phyloP scores from a whole-genome alignment of 2,113 vertebrate genomes.

The Tauraco erythrolophus region DNA sequence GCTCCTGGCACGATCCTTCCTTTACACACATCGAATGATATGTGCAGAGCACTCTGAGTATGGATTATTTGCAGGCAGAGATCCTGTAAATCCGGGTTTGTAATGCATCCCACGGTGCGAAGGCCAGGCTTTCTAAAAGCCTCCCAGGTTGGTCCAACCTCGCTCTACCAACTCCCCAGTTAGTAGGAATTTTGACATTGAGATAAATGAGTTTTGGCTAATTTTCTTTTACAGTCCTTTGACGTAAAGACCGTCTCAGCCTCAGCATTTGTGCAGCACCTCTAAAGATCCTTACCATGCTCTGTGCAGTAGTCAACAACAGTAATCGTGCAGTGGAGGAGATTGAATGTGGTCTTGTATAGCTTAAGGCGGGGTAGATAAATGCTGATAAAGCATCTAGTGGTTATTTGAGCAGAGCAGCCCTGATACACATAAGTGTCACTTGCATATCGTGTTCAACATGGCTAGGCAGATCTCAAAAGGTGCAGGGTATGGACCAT shows the following conservation, averaged over 20 bases:
- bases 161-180: neutral
- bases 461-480: neutral
- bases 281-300: neutral
- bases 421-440: neutral
- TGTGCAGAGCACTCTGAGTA: neutral
- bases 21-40: constrained; percentile 45
- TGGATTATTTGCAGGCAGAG: constrained; percentile 37
- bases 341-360: neutral
- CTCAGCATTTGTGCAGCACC: neutral
- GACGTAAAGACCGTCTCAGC: neutral
- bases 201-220: constrained; percentile 38
- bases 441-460: neutral
- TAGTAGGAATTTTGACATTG: neutral
- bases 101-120: neutral
- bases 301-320: neutral
- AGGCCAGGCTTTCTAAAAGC: constrained; percentile 16
- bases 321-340: neutral
- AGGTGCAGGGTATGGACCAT: neutral
- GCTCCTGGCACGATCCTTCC: constrained; percentile 44
- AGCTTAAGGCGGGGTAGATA: neutral
- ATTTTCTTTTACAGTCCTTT: constrained; percentile 3
- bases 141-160: neutral
- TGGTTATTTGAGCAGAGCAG: neutral
- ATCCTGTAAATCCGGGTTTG: constrained; percentile 52
- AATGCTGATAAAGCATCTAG: neutral